Evolutionary conservation across 2,797 vertebrate species (phyloP).

Genomic region (Eremophila alpestris): DNA sequence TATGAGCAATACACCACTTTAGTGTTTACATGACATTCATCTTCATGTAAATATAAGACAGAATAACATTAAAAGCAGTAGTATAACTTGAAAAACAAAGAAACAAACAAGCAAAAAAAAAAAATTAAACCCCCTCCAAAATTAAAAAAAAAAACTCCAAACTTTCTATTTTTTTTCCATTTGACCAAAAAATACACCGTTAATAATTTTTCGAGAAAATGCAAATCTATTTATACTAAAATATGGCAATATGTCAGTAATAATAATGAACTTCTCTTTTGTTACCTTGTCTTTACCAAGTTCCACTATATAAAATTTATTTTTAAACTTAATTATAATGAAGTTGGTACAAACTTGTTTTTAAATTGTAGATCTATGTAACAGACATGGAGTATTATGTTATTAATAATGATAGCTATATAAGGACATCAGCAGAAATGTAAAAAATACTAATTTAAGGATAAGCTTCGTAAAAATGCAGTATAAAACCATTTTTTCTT

Average conservation of each 20-base stretch:
- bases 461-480: neutral
- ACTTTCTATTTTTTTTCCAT: neutral
- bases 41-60: neutral
- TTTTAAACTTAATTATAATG: neutral
- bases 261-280: neutral
- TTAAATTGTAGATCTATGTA: neutral
- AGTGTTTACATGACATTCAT: neutral
- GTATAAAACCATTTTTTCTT: neutral
- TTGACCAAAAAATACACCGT: neutral
- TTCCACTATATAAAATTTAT: neutral
- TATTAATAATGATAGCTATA: neutral
- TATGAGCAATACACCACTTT: neutral
- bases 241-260: neutral
- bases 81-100: neutral
- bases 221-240: neutral
- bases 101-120: neutral
- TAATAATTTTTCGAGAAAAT: neutral
- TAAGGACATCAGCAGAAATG: neutral
- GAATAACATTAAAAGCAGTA: neutral
- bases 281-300: neutral
- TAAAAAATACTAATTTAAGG: neutral
- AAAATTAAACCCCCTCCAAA: fast-evolving
- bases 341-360: neutral
- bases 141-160: neutral
- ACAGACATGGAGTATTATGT: neutral